Conservation (phyloP, 2,113 vertebrate species). For the Python bivittatus region DNA sequence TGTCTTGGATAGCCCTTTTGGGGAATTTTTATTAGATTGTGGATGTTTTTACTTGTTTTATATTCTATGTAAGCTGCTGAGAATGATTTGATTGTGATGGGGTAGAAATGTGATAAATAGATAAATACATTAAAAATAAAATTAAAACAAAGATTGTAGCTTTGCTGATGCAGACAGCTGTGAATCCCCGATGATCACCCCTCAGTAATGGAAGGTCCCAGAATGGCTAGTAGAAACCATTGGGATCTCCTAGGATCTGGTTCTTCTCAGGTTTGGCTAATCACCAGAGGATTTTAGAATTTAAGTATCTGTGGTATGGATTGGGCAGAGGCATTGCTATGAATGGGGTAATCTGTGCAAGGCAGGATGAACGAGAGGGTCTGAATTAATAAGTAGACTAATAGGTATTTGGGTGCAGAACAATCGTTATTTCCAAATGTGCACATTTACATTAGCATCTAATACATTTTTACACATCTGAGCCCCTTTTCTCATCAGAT, state of each 20-base stretch:
- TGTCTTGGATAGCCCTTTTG: neutral
- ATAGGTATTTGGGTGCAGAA: neutral
- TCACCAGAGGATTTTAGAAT: neutral
- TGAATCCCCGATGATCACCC: neutral
- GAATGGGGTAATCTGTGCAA: neutral
- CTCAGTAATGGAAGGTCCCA: neutral
- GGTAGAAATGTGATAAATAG: neutral
- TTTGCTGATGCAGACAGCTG: neutral
- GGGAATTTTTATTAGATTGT: neutral
- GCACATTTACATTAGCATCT: neutral
- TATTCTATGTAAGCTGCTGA: neutral
- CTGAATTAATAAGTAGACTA: neutral
- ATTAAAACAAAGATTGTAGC: neutral
- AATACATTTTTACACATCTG: neutral
- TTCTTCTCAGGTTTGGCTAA: neutral
- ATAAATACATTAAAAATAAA: neutral
- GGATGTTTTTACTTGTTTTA: neutral
- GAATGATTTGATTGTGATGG: neutral
- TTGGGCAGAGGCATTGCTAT: neutral
- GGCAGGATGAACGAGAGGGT: neutral
- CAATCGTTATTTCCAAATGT: neutral
- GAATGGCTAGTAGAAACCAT: neutral
- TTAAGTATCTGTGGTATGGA: neutral
- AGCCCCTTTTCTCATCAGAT: neutral
- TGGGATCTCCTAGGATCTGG: neutral